Evolutionary conservation across 2,113 vertebrate species (phyloP).

Genomic region (Pogona vitticeps): DNA sequence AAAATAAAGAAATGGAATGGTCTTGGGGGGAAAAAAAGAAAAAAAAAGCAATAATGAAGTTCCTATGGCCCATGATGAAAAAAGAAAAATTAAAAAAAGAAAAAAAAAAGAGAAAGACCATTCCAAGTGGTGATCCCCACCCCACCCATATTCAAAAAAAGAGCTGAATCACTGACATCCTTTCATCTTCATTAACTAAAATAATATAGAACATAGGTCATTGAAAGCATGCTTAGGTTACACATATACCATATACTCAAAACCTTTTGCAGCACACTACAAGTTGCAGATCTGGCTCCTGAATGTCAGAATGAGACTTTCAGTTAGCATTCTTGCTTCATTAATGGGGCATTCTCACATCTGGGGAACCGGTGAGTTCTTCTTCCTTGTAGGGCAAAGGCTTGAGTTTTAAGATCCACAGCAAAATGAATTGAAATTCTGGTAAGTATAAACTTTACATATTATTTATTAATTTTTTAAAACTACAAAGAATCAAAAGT

Average conservation of each 20-base stretch:
- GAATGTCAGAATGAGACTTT: conserved; percentile 61
- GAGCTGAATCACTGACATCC: conserved; percentile 83
- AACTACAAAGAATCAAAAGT: neutral
- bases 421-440: conserved; percentile 61
- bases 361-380: conserved; percentile 62
- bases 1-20: conserved; percentile 99
- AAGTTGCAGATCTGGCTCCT: conserved; percentile 61
- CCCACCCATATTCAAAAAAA: conserved; percentile 85
- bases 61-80: conserved; percentile 65
- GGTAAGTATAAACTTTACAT: conserved; percentile 60
- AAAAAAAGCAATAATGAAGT: conserved; percentile 66
- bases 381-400: conserved; percentile 51
- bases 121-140: conserved; percentile 81
- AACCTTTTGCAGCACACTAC: conserved; percentile 58
- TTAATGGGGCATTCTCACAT: conserved; percentile 50
- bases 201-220: conserved; percentile 21
- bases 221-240: conserved; percentile 59
- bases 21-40: conserved; percentile 81
- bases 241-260: conserved; percentile 56
- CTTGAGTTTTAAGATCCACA: conserved; percentile 54
- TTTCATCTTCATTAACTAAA: conserved; percentile 25
- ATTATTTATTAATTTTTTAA: conserved; percentile 12
- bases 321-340: conserved; percentile 63
- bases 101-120: conserved; percentile 80
- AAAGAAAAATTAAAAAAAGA: conserved; percentile 43